These are phyloP conservation scores for Apodemus agrarius DNA, from an alignment of 2,797 vertebrate species.

Conservation along the genomic window DNA sequence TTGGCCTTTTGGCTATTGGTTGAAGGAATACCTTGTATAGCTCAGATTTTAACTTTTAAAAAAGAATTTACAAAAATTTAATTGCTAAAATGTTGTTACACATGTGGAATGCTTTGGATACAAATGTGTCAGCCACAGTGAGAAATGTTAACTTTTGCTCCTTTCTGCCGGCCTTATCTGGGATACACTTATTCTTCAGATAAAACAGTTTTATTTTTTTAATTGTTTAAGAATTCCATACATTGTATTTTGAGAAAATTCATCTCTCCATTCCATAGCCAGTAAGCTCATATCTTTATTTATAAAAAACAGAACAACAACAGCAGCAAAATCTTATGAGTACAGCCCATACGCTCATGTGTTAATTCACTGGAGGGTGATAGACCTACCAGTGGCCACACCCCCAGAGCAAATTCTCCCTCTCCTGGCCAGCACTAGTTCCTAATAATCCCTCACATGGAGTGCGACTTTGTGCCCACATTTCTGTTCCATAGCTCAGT, in stretches of 20 bases:
- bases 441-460: too few relatives aligned
- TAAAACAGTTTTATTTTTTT: not conserved
- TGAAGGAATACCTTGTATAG: not conserved
- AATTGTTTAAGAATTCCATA: not conserved
- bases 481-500: too few relatives aligned
- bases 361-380: not conserved
- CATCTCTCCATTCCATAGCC: not conserved
- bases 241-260: not conserved
- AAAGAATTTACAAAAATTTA: not conserved
- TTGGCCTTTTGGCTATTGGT: not conserved
- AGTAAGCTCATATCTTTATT: not conserved
- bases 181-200: not conserved
- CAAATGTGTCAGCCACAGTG: not conserved
- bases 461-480: not conserved
- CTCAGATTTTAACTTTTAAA: not conserved
- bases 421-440: not conserved
- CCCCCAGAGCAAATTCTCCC: too few relatives aligned
- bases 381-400: not conserved
- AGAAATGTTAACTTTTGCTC: not conserved
- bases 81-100: not conserved
- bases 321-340: not conserved
- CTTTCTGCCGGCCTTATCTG: not conserved
- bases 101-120: not conserved
- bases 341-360: not conserved
- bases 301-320: not conserved